phyloP scores from a whole-genome alignment of 2,888 invertebrate genomes.

The Drosophila buzzatii region DNA sequence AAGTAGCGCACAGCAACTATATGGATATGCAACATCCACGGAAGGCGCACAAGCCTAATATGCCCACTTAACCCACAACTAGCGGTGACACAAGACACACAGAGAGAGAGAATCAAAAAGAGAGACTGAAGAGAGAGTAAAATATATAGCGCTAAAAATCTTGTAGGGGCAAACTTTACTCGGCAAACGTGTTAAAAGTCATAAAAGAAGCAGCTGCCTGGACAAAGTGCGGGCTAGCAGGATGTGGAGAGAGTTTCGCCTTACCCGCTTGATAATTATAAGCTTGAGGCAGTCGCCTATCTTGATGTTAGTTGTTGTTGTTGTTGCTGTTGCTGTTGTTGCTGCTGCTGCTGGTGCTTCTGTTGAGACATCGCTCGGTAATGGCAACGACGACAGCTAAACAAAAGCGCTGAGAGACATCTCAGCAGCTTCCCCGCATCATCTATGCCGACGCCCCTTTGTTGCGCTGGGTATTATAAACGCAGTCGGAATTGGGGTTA shows the following conservation, averaged over 20 bases:
- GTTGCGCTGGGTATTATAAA: slow-evolving; percentile 42
- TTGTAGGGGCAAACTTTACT: slow-evolving; percentile 50
- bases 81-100: slow-evolving; percentile 13
- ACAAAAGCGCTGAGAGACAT: slow-evolving; percentile 73
- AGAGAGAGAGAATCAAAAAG: background rate
- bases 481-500: slow-evolving; percentile 51
- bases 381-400: slow-evolving; percentile 71
- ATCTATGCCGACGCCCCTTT: slow-evolving; percentile 3
- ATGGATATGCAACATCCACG: slow-evolving; percentile 78
- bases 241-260: background rate
- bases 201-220: slow-evolving; percentile 56
- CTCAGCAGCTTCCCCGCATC: slow-evolving; percentile 9
- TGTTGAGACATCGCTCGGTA: slow-evolving; percentile 50
- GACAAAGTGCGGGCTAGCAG: slow-evolving; percentile 12
- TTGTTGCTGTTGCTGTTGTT: slow-evolving; percentile 16
- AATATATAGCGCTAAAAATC: slow-evolving; percentile 9
- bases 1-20: slow-evolving; percentile 49
- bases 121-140: background rate
- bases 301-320: slow-evolving; percentile 43
- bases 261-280: slow-evolving; percentile 71
- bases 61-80: slow-evolving; percentile 72
- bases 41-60: slow-evolving; percentile 74
- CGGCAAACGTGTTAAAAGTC: slow-evolving; percentile 70
- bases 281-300: slow-evolving; percentile 61
- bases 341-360: slow-evolving; percentile 17